Evolutionary conservation across 2,888 invertebrate species (phyloP).

Genomic region (Drosophila pseudotakahashii): DNA sequence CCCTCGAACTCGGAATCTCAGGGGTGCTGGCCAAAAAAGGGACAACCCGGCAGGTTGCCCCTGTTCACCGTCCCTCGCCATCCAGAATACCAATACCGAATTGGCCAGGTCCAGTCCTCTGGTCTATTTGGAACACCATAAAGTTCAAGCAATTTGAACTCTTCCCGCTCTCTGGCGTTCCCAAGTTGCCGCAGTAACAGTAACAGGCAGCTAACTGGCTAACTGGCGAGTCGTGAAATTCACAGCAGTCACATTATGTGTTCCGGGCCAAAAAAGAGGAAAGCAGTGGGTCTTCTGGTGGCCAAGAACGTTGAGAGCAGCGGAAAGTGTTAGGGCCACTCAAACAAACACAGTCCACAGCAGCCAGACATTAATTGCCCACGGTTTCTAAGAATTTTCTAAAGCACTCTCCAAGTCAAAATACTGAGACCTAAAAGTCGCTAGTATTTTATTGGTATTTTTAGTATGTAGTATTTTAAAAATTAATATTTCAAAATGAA

Average conservation of each 20-base stretch:
- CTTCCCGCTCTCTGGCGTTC: conserved; percentile 30
- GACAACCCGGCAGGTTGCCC: conserved; percentile 65
- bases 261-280: conserved; percentile 9
- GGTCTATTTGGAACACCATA: conserved; percentile 77
- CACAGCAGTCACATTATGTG: conserved; percentile 75
- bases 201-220: conserved; percentile 61
- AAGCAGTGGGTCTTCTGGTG: background rate
- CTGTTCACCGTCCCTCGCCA: background rate
- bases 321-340: conserved; percentile 8
- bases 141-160: conserved; percentile 79
- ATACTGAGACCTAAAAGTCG: too few relatives aligned
- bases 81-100: conserved; percentile 1
- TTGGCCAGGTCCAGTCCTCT: conserved; percentile 25
- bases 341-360: conserved; percentile 3
- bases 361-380: background rate
- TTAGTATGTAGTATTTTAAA: too few relatives aligned
- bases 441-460: too few relatives aligned
- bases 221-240: conserved; percentile 73
- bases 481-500: too few relatives aligned
- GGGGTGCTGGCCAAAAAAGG: conserved; percentile 63
- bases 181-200: conserved; percentile 21
- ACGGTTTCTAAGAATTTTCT: background rate
- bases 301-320: conserved; percentile 9
- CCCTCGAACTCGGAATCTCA: background rate
- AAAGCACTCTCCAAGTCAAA: background rate